Conservation (phyloP, 2,113 vertebrate genomes). For the Dromaius novaehollandiae region DNA sequence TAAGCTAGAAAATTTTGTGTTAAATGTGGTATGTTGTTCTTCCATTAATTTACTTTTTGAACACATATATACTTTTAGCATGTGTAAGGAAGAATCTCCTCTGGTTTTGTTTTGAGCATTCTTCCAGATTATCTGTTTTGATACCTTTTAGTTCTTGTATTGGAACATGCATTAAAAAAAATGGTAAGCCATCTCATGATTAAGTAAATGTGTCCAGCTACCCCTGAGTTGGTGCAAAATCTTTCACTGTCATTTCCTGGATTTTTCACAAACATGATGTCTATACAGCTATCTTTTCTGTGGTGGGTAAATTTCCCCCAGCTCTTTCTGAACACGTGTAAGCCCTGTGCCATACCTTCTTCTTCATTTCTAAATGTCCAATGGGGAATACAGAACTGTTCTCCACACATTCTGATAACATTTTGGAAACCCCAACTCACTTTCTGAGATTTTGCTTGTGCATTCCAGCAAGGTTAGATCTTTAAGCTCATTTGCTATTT, state of each 20-base stretch:
- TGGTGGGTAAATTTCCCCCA: neutral
- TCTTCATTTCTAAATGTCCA: too few relatives aligned
- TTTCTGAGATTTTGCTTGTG: neutral
- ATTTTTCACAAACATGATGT: neutral
- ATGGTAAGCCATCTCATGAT: neutral
- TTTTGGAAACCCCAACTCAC: neutral
- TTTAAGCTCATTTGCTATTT: neutral
- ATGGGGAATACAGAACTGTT: neutral
- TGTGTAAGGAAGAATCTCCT: neutral
- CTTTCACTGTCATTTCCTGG: neutral
- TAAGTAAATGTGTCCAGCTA: neutral
- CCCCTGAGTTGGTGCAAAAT: neutral
- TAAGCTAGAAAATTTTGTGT: neutral
- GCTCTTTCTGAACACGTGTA: neutral
- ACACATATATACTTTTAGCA: neutral
- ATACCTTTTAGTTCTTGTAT: neutral
- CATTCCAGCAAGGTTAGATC: neutral
- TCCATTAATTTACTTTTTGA: neutral
- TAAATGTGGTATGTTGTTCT: neutral
- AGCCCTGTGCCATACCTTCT: neutral
- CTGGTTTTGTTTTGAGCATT: neutral
- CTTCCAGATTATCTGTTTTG: neutral
- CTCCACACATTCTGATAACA: neutral
- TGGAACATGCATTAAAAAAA: neutral
- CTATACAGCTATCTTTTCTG: neutral